These are phyloP conservation scores for Lamellibrachia satsuma DNA, from an alignment of 2,888 invertebrate genomes.

Conservation along the genomic window DNA sequence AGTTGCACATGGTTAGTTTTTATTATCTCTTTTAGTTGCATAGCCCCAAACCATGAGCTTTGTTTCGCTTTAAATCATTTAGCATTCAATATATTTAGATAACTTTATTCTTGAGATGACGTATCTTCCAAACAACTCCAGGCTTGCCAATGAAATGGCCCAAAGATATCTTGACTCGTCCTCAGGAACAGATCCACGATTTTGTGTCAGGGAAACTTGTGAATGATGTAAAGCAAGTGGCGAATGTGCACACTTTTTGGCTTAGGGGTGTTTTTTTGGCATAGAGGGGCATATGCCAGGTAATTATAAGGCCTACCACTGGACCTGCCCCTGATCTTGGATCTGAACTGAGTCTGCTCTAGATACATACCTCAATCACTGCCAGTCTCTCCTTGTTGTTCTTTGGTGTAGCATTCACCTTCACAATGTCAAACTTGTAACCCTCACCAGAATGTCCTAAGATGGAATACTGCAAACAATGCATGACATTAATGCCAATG, in stretches of 20 bases:
- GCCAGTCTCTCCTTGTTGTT: conserved; percentile 89
- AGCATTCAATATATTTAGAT: neutral
- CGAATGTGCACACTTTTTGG: neutral
- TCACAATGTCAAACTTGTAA: conserved; percentile 72
- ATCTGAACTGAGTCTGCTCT: neutral
- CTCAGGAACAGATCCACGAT: neutral
- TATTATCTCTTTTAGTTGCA: no score
- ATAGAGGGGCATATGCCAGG: neutral
- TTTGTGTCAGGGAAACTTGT: neutral
- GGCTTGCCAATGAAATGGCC: neutral
- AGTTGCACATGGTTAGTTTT: no score
- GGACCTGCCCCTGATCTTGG: neutral
- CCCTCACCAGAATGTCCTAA: conserved; percentile 94
- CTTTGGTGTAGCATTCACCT: conserved; percentile 75
- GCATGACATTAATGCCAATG: conserved; percentile 21
- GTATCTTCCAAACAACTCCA: neutral
- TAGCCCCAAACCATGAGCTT: neutral
- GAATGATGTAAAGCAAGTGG: neutral
- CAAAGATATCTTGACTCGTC: neutral
- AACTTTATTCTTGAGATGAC: neutral
- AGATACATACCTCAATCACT: conserved; percentile 72
- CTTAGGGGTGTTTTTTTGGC: neutral
- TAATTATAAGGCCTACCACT: neutral
- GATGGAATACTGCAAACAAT: conserved; percentile 79
- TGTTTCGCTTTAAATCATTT: neutral